Evolutionary conservation across 2,797 vertebrate species (phyloP).

Genomic region (Eidolon dupreanum): DNA sequence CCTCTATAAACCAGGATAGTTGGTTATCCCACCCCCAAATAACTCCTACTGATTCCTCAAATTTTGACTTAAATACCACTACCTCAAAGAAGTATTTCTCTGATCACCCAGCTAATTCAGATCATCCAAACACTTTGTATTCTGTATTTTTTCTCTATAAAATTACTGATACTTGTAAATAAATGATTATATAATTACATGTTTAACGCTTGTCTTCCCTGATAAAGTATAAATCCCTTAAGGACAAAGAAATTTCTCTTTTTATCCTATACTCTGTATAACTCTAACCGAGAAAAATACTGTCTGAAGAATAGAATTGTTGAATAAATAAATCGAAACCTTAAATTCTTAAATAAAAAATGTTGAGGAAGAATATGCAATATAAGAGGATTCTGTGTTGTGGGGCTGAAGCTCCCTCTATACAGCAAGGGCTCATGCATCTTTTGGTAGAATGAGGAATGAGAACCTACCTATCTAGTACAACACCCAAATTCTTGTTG

Average conservation of each 20-base stretch:
- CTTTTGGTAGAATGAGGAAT: background rate
- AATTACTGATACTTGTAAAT: background rate
- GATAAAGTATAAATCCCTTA: background rate
- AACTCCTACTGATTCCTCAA: background rate
- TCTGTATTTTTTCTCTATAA: background rate
- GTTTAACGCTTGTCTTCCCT: background rate
- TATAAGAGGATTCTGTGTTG: background rate
- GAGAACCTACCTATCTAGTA: background rate
- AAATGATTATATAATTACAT: background rate
- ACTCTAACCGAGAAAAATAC: background rate
- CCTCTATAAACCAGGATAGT: background rate
- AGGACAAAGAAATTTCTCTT: background rate
- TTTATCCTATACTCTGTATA: background rate
- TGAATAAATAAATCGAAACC: background rate
- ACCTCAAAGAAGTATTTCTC: background rate
- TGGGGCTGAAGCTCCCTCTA: background rate
- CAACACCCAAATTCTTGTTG: background rate
- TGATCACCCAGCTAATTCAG: background rate
- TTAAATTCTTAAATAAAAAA: background rate
- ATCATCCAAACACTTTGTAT: background rate
- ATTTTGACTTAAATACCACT: background rate
- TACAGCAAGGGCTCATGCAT: background rate
- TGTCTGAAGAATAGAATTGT: background rate
- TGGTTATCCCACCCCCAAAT: background rate
- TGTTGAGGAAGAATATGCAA: background rate